Base-by-base conservation (phyloP, 2,888 invertebrate species). In the Pyrocoelia pectoralis region DNA sequence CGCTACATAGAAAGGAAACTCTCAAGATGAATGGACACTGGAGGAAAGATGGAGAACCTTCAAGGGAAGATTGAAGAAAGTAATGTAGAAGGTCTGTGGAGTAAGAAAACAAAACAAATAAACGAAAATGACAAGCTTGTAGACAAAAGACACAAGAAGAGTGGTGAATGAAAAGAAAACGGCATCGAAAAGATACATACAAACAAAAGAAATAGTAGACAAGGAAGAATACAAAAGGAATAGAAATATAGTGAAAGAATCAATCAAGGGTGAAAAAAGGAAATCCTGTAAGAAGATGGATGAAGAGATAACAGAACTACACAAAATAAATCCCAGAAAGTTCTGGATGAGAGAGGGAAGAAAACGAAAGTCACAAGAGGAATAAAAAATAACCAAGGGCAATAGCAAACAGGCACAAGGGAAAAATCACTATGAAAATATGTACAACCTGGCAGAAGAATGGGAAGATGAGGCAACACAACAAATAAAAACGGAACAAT, bases 1-100 rank as follows among this genome's bases (percentile, higher is more conserved):
- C 14, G 8, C 14, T 13, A 41, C n/a, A n/a, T n/a, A 41, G 41
- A 41, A 41, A 41, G 41, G 14, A 8, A 3, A 41, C 12, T 8
- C 41, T 41, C 12, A 41, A 41, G 14, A 4, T 15, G 14, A 41
- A 12, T 41, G 14, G 41, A 41, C 41, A 15, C 13, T 41, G 8
- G 40, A 56, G 46, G 48, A 48, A 56, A 43, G 55, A 18, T 41
- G 43, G 43, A 24, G 13, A 12, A 14, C 13, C 9, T 54, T 41
- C n/a, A 54, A 19, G 15, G 19, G 19, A 17, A 54, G 19, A 41
- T 10, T 41, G 41, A 15, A 38, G 19, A 41, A 40, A 19, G 24
- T 54, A 54, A n/a, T 10, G 10, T 18, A 38, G 15, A 46, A 29
- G 17, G 49, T 19, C 24, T 14, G 13, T 55, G 14, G 46, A 10